These are phyloP conservation scores for Macaria liturata DNA, from an alignment of 2,888 invertebrate genomes.

Conservation along the genomic window DNA sequence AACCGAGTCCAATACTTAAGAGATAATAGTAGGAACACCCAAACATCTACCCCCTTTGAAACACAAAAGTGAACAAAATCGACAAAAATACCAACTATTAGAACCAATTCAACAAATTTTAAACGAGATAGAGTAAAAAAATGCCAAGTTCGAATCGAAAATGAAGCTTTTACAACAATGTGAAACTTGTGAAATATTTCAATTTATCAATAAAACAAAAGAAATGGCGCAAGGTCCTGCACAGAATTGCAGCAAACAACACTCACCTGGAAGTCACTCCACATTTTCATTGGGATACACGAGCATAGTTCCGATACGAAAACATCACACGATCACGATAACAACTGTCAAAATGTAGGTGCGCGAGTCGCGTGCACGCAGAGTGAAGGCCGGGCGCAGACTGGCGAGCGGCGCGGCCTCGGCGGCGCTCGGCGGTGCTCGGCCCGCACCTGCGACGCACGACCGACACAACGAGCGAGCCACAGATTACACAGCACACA, in stretches of 20 bases:
- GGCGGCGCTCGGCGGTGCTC: conserved; percentile 42
- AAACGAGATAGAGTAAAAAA: too few relatives aligned
- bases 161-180: too few relatives aligned
- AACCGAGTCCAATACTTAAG: too few relatives aligned
- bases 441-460: conserved; percentile 60
- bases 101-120: neutral
- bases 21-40: too few relatives aligned
- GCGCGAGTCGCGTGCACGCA: conserved; percentile 66
- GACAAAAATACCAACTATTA: too few relatives aligned
- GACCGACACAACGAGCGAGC: conserved; percentile 54
- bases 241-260: conserved; percentile 16
- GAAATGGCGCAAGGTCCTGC: conserved; percentile 34
- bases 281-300: conserved; percentile 83
- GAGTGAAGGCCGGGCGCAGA: conserved; percentile 75
- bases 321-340: conserved; percentile 82
- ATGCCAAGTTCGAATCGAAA: too few relatives aligned
- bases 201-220: conserved; percentile 38
- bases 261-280: conserved; percentile 82
- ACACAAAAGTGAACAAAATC: too few relatives aligned
- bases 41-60: too few relatives aligned
- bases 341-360: conserved; percentile 78
- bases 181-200: conserved; percentile 27
- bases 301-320: conserved; percentile 79
- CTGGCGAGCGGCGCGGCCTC: conserved; percentile 56
- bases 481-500: conserved; percentile 28